Conservation (phyloP, 1,140 invertebrate species). For the Ceratina japonica region DNA sequence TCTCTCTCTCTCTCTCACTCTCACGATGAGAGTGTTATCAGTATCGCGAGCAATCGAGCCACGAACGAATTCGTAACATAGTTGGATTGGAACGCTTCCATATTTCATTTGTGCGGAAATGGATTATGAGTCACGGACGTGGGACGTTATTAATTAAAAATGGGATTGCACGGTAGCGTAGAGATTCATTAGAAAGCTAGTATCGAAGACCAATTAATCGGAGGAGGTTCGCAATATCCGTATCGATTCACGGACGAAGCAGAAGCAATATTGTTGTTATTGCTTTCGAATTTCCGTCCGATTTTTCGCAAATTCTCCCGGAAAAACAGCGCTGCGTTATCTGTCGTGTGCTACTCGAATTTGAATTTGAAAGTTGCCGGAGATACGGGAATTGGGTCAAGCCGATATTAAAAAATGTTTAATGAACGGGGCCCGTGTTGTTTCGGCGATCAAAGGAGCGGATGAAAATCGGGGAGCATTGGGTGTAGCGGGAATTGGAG, state of each 20-base stretch:
- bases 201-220: not conserved
- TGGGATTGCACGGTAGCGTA: not conserved
- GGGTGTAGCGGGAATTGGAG: not conserved
- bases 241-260: not conserved
- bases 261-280: not conserved
- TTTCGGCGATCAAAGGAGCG: not conserved
- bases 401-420: slow-evolving; percentile 30
- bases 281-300: not conserved
- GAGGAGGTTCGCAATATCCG: not conserved
- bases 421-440: not conserved
- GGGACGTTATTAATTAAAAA: too few relatives aligned
- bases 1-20: too few relatives aligned
- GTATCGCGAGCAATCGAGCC: too few relatives aligned
- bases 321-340: not conserved
- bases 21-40: too few relatives aligned
- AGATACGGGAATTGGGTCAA: not conserved
- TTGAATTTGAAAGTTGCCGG: not conserved
- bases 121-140: too few relatives aligned
- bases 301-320: not conserved
- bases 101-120: too few relatives aligned
- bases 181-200: not conserved
- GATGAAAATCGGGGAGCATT: slow-evolving; percentile 7
- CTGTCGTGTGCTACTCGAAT: not conserved
- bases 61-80: too few relatives aligned
- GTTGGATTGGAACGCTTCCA: too few relatives aligned